Evolutionary conservation across 2,113 vertebrate species (phyloP).

Genomic region (Prolemur simus): DNA sequence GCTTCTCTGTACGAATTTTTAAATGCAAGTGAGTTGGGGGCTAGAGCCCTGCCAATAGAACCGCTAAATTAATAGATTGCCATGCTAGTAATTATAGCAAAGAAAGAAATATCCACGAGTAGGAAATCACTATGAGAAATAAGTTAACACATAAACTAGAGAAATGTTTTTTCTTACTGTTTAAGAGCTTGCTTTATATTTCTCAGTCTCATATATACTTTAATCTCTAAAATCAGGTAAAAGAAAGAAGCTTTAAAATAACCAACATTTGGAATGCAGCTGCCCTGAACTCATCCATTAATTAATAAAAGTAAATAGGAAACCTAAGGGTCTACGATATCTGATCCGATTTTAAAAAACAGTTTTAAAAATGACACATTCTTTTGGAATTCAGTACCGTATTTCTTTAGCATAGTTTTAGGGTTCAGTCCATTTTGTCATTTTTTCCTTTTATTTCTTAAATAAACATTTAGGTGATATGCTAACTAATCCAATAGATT

Average conservation of each 20-base stretch:
- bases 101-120: neutral
- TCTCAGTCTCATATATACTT: neutral
- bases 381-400: neutral
- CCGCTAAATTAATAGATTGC: neutral
- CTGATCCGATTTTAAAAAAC: neutral
- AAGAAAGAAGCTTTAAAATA: slow-evolving; percentile 10
- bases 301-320: neutral
- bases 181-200: neutral
- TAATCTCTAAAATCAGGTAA: neutral
- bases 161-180: neutral
- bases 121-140: neutral
- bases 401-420: neutral
- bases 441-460: neutral
- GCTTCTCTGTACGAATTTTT: neutral
- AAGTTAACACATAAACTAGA: neutral
- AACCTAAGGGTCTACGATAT: neutral
- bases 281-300: neutral
- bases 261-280: neutral
- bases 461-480: neutral
- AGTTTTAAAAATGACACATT: neutral
- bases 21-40: neutral
- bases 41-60: neutral
- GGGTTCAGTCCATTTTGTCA: neutral
- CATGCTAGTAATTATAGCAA: neutral
- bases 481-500: neutral